phyloP scores from a whole-genome alignment of 2,797 vertebrate genomes.

The Phyllotis vaccarum region DNA sequence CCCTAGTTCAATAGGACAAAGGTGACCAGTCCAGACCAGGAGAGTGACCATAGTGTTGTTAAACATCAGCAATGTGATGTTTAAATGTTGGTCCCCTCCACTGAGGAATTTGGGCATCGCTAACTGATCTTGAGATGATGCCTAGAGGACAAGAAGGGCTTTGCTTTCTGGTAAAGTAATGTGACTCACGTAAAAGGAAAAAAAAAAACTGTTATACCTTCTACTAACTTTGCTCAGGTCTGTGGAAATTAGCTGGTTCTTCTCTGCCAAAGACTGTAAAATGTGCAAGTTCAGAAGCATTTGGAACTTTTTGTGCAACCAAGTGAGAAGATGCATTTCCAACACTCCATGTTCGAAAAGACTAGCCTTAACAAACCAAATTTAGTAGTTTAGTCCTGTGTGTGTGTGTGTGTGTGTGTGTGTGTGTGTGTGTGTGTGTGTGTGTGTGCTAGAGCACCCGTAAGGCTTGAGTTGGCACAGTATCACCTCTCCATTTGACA shows the following conservation, averaged over 20 bases:
- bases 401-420: too few species aligned
- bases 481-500: neutral
- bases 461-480: neutral
- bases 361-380: neutral
- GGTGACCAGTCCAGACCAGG: neutral
- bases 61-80: neutral
- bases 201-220: neutral
- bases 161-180: neutral
- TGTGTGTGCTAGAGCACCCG: neutral
- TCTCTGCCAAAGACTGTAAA: neutral
- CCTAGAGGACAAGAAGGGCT: neutral
- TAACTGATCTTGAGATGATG: neutral
- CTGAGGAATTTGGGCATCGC: neutral
- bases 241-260: neutral
- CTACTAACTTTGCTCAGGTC: neutral
- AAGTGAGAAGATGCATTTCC: neutral
- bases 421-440: too few species aligned
- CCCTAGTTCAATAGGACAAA: constrained; percentile 40
- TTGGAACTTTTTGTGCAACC: neutral
- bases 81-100: neutral
- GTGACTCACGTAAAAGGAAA: neutral
- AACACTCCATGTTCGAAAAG: neutral
- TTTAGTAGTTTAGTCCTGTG: too few species aligned
- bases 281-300: neutral
- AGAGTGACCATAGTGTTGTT: neutral